Base-by-base conservation (phyloP, 2,797 vertebrate species). In the Sciaenops ocellatus region DNA sequence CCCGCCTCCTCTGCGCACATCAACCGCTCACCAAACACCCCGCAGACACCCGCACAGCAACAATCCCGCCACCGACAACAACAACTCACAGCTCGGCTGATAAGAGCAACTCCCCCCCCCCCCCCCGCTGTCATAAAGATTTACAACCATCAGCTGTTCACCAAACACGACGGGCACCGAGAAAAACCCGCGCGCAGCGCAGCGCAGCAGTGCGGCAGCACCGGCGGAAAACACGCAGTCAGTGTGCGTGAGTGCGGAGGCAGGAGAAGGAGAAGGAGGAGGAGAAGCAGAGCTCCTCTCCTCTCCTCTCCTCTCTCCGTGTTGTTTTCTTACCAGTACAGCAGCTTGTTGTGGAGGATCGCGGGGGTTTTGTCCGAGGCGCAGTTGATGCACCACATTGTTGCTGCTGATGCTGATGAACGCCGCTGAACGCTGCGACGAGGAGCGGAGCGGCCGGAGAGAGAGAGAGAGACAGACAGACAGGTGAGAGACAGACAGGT, bases 311-410 rank as follows among this genome's bases (percentile, higher is more conserved):
- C 34, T 34, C 28, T 6, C 34, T 34, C 34, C 34, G 34, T 34
- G 28, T 16, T 20, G 64, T 47, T 22, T 46, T 77, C 94, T 91
- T 89, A 95, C 94, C 94, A 94, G 90, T 94, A 95, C 1, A 94
- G 92, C 83, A 95, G 94, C 90, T 95, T 95, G 93, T 95, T 95
- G 90, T 95, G 92, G 7, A 93, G 93, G 86, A 94, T 92, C 20
- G 93, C 92, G 76, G 94, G 92, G 63, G 92, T 94, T 90, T 94
- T 95, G 75, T 95, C 94, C 79, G 94, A 95, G 28, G 94, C 94
- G 91, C 94, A 95, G 89, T 95, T 95, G 78, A 95, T 94, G 90
- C 94, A 95, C 93, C 93, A 94, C 94, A 94, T 95, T 64, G 87
- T 91, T 86, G 83, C 87, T 81, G 85, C 77, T 61, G 87, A 72